Conservation (phyloP, 2,797 vertebrate species). For the Clarias pachynema region DNA sequence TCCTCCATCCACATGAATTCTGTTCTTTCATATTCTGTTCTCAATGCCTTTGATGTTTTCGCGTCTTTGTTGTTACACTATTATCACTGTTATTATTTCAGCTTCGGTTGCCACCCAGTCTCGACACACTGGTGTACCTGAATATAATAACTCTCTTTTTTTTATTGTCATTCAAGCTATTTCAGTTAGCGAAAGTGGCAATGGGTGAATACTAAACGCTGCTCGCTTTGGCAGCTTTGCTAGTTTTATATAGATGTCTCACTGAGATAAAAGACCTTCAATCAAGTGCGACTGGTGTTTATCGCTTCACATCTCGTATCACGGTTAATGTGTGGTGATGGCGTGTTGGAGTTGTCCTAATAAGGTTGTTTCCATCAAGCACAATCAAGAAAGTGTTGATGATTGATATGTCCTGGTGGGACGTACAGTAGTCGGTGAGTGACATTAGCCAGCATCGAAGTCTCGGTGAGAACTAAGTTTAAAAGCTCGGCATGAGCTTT, state of each 20-base stretch:
- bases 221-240: neutral
- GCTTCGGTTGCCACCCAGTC: neutral
- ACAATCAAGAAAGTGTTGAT: neutral
- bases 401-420: neutral
- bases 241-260: neutral
- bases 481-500: neutral
- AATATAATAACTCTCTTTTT: neutral
- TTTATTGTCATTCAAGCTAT: too few relatives aligned
- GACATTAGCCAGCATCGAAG: neutral
- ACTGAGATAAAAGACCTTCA: neutral
- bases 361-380: neutral
- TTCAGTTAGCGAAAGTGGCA: neutral
- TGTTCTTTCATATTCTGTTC: neutral
- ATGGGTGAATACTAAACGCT: too few relatives aligned
- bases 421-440: neutral
- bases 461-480: neutral
- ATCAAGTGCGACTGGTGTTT: neutral
- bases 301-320: neutral
- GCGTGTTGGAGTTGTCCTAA: neutral
- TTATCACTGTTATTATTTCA: neutral
- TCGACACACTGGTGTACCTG: neutral
- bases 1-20: slow-evolving; percentile 12
- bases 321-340: neutral
- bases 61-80: slow-evolving; percentile 17
- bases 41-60: slow-evolving; percentile 3